A percentile compares a stretch with the other conserved stretches of the same genome.
phyloP scores from a whole-genome alignment of 2,888 invertebrate species.

The Lottia scabra region DNA sequence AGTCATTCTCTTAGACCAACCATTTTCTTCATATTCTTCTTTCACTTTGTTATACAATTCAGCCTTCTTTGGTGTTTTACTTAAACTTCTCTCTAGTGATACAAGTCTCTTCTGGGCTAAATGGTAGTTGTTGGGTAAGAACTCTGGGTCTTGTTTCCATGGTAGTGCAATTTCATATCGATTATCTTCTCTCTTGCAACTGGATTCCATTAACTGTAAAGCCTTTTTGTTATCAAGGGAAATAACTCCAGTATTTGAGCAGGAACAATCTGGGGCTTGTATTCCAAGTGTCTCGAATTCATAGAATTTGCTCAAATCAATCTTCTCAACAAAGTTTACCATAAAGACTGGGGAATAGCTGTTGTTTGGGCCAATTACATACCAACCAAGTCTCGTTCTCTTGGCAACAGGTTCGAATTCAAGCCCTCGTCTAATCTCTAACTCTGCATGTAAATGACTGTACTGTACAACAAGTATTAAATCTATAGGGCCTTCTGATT shows the following conservation, averaged over 20 bases:
- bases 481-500: conserved; percentile 12
- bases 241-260: conserved; percentile 1
- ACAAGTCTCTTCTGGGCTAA: conserved; percentile 9
- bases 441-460: conserved; percentile 18
- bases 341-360: conserved; percentile 4
- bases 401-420: conserved; percentile 18
- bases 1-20: conserved; percentile 12
- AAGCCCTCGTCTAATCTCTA: conserved; percentile 6
- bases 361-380: conserved; percentile 17
- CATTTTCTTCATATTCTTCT: conserved; percentile 12
- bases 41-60: conserved; percentile 11
- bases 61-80: conserved; percentile 6
- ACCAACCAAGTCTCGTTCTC: conserved; percentile 20
- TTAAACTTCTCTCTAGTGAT: conserved; percentile 15
- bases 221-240: not conserved
- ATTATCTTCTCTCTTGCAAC: conserved; percentile 2
- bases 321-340: conserved; percentile 13
- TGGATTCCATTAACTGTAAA: not conserved
- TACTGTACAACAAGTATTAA: conserved; percentile 19
- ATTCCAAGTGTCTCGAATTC: conserved; percentile 18
- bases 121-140: conserved; percentile 14
- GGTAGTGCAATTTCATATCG: conserved; percentile 11
- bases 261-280: conserved; percentile 12
- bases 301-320: conserved; percentile 19
- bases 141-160: conserved; percentile 16